Percentiles rank a stretch among this genome's conserved stretches.
Evolutionary conservation across 2,888 invertebrate species (phyloP).

Genomic region (Dromius quadrimaculatus): DNA sequence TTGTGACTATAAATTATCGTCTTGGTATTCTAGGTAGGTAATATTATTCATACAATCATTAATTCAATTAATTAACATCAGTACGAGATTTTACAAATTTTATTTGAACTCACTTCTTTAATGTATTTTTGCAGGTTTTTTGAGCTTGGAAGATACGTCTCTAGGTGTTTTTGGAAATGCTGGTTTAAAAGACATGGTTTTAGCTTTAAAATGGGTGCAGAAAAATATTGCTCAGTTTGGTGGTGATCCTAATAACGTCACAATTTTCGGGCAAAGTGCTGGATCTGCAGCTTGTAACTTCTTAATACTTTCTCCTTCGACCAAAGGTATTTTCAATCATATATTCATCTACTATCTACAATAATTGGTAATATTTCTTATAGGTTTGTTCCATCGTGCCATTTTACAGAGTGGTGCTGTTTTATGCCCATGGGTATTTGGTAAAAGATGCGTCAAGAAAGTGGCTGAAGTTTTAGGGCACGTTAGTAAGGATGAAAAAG

Average conservation of each 20-base stretch:
- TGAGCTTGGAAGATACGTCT: conserved; percentile 47
- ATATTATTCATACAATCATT: too few relatives aligned
- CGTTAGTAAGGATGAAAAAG: conserved; percentile 61
- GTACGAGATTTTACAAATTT: neutral
- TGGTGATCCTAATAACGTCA: conserved; percentile 56
- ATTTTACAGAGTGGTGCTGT: conserved; percentile 61
- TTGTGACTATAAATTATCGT: conserved; percentile 43
- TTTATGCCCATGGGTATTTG: conserved; percentile 60
- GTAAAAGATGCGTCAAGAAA: conserved; percentile 58
- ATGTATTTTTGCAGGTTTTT: conserved; percentile 32
- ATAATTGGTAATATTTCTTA: conserved; percentile 30
- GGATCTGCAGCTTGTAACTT: conserved; percentile 58
- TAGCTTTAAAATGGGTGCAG: conserved; percentile 55
- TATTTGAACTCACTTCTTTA: neutral
- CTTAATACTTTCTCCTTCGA: conserved; percentile 57
- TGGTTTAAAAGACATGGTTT: conserved; percentile 55
- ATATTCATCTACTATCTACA: neutral
- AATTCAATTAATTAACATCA: too few relatives aligned
- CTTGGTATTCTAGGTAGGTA: conserved; percentile 42
- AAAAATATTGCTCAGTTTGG: conserved; percentile 53
- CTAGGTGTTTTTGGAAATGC: conserved; percentile 54
- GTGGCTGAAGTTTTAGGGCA: conserved; percentile 64
- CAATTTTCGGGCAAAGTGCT: conserved; percentile 58
- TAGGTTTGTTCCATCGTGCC: conserved; percentile 62
- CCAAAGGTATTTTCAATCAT: conserved; percentile 48